Conservation (phyloP, 2,797 vertebrate species). For the Setipinna tenuifilis region DNA sequence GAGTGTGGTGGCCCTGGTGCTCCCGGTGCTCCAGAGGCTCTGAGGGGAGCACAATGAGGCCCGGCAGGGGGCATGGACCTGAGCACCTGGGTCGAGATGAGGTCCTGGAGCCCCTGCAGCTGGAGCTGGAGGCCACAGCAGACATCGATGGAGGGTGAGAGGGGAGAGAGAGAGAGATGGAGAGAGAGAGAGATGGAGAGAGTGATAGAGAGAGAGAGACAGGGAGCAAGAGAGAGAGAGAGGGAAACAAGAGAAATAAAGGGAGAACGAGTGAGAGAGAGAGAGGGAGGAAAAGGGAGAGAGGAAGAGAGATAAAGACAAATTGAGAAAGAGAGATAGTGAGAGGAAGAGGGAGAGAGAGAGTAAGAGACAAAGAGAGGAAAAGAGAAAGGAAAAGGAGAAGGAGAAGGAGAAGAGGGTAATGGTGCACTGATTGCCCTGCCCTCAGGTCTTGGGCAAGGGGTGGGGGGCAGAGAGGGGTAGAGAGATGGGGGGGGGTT, state of each 20-base stretch:
- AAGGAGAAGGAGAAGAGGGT: no score
- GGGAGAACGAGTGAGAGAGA: no score
- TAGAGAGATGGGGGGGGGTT: neutral
- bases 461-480: neutral
- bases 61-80: neutral
- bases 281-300: no score
- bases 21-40: neutral
- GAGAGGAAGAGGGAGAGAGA: conserved; percentile 54
- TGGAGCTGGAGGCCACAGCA: conserved; percentile 27
- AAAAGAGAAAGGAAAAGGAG: conserved; percentile 62
- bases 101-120: neutral
- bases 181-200: neutral
- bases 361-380: conserved; percentile 28
- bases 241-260: no score
- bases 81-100: conserved; percentile 14
- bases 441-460: neutral
- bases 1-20: no score
- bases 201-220: neutral
- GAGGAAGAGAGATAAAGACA: no score
- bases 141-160: conserved; percentile 12
- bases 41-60: neutral
- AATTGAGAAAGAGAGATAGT: conserved; percentile 58
- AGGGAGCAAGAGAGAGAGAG: no score
- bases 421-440: conserved; percentile 52
- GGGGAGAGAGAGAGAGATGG: neutral